Percentiles rank a stretch among this genome's conserved stretches.
Conservation (phyloP, 2,888 invertebrate genomes). For the Apamea monoglypha region DNA sequence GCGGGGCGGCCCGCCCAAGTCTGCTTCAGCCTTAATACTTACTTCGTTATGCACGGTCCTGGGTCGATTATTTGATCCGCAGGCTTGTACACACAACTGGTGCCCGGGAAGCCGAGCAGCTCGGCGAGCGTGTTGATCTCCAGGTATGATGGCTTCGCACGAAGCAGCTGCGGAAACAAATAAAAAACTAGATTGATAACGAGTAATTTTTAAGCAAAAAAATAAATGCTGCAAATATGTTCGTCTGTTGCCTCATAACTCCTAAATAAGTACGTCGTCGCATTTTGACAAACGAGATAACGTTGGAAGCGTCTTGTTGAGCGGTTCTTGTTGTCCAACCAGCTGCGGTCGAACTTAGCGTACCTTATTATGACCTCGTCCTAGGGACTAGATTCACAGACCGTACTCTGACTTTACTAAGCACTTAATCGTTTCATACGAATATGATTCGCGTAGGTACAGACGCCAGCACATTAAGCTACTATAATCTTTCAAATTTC, state of each 20-base stretch:
- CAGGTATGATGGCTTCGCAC: constrained; percentile 81
- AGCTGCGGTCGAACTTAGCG: background rate
- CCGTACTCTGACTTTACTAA: background rate
- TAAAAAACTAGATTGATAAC: background rate
- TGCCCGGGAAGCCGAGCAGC: constrained; percentile 81
- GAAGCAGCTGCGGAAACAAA: constrained; percentile 74
- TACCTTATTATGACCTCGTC: background rate
- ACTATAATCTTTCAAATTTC: too few relatives aligned
- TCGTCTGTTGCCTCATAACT: background rate
- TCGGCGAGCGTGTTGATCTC: constrained; percentile 82
- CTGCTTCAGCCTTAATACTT: background rate
- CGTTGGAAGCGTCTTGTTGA: background rate
- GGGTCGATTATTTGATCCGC: constrained; percentile 41
- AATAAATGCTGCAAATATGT: too few relatives aligned
- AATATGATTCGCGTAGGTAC: background rate
- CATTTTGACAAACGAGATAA: background rate
- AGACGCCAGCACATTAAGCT: too few relatives aligned
- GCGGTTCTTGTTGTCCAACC: background rate
- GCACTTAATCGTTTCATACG: background rate
- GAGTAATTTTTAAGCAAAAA: background rate
- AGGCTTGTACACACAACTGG: constrained; percentile 75
- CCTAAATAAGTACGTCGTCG: background rate
- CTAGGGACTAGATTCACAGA: background rate
- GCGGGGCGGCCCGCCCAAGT: background rate
- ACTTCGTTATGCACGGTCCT: constrained; percentile 77